Base-by-base conservation (phyloP, 2,888 invertebrate genomes). In the Himalopsyche anomala region DNA sequence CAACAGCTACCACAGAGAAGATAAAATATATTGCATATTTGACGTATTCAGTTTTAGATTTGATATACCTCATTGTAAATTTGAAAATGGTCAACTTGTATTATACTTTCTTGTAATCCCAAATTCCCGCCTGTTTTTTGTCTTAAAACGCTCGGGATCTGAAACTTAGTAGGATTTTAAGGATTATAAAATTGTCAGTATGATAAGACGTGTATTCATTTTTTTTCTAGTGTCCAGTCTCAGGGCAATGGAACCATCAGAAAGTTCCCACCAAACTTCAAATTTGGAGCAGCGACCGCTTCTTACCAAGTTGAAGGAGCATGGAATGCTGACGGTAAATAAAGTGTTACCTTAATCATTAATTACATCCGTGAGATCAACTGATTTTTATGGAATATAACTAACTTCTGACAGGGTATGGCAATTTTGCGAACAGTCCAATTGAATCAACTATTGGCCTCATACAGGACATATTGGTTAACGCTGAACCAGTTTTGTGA, bases 241-340 rank as follows among this genome's bases (percentile, higher is more conserved):
- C 62, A 62, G 19, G 62, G 62, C 2, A 62, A 62, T 62, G 62
- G 62, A 62, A 62, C 55, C 4, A 40, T 45, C n/a, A 86, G 86
- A n/a, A 84, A 82, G 17, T 87, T 88, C 80, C 87, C 87, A 8
- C 54, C 86, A 8, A 38, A 80, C 5, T 83, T 86, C 85, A 62
- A 84, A 82, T 88, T 89, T 81, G 89, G 89, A 17, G 84, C 89
- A 54, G 90, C 91, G 0, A 90, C 91, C 28, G 91, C 91, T 55
- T 87, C 91, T 5, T 91, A 91, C 89, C 91, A 91, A 89, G 89
- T 91, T 11, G 91, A 91, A 90, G 92, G 92, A 51, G 91, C 90
- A 36, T 92, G 91, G 91, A 91, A 91, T 87, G 90, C 89, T 84
- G 62, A 62, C 19, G 62, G 62, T 62, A 62, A 62, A 62, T 45